Percentiles rank a stretch among this genome's conserved stretches.
Evolutionary conservation across 2,888 invertebrate species (phyloP).

Genomic region (Tromatobia lineatoria): DNA sequence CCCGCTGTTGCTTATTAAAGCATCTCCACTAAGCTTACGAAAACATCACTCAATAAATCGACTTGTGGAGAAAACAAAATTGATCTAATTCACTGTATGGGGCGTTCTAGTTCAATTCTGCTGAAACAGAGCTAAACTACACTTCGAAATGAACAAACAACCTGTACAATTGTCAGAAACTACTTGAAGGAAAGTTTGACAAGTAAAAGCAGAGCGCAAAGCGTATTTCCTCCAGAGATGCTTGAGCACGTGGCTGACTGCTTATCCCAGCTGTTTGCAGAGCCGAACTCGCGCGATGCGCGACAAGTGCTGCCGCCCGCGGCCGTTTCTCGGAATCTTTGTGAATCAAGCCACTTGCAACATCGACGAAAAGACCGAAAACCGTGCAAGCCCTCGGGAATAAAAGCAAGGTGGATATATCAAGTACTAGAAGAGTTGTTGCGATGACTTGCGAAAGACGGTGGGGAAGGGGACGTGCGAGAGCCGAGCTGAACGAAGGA

Average conservation of each 20-base stretch:
- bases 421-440: not conserved
- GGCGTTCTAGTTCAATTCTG: not conserved
- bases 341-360: conserved; percentile 4
- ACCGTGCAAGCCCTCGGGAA: conserved; percentile 11
- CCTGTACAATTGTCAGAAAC: not conserved
- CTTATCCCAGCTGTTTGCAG: not conserved
- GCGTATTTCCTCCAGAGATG: not conserved
- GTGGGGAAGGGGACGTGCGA: not conserved
- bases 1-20: too few species aligned
- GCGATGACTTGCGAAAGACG: conserved; percentile 18
- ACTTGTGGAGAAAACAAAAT: not conserved
- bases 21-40: too few species aligned
- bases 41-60: not conserved
- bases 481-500: conserved; percentile 31
- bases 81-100: not conserved
- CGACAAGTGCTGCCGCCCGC: conserved; percentile 33
- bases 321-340: not conserved
- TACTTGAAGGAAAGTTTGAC: not conserved
- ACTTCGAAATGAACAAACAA: not conserved
- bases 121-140: not conserved
- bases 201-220: not conserved
- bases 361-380: conserved; percentile 21
- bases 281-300: not conserved
- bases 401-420: conserved; percentile 1
- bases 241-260: conserved; percentile 28